Evolutionary conservation across 1,140 invertebrate genomes (phyloP).

Genomic region (Aphelinus atriplicis): DNA sequence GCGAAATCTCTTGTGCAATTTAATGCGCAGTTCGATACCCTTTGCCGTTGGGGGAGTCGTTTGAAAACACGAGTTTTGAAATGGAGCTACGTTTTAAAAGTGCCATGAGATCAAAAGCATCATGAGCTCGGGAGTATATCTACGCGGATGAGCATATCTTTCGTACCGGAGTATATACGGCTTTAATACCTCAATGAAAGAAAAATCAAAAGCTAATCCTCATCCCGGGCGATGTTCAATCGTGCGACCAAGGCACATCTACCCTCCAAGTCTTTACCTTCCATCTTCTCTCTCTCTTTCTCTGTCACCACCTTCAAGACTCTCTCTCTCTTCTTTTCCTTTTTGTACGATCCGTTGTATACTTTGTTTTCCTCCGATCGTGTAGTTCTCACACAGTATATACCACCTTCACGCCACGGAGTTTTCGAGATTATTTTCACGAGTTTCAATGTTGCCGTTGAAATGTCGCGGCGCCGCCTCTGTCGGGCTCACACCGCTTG

Average conservation of each 20-base stretch:
- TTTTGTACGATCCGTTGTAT: background rate
- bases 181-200: background rate
- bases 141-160: background rate
- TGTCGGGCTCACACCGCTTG: too few species aligned
- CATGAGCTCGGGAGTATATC: too few species aligned
- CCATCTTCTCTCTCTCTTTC: slow-evolving; percentile 37
- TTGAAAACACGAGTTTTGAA: too few species aligned
- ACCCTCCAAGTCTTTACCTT: slow-evolving; percentile 36
- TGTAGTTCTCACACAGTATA: slow-evolving; percentile 18
- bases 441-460: slow-evolving; percentile 2
- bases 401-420: slow-evolving; percentile 12
- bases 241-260: slow-evolving; percentile 16
- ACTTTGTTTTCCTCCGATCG: slow-evolving; percentile 3
- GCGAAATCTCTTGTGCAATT: too few species aligned
- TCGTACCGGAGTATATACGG: background rate
- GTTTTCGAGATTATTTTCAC: slow-evolving; percentile 4
- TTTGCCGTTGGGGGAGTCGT: too few species aligned
- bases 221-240: background rate
- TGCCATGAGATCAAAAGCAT: too few species aligned
- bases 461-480: background rate
- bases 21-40: too few species aligned
- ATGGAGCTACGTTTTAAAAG: too few species aligned
- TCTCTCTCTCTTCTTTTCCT: slow-evolving; percentile 36
- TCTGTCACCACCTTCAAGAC: background rate
- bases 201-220: background rate